Conservation (phyloP, 2,888 invertebrate genomes). For the Eristalis intricaria region DNA sequence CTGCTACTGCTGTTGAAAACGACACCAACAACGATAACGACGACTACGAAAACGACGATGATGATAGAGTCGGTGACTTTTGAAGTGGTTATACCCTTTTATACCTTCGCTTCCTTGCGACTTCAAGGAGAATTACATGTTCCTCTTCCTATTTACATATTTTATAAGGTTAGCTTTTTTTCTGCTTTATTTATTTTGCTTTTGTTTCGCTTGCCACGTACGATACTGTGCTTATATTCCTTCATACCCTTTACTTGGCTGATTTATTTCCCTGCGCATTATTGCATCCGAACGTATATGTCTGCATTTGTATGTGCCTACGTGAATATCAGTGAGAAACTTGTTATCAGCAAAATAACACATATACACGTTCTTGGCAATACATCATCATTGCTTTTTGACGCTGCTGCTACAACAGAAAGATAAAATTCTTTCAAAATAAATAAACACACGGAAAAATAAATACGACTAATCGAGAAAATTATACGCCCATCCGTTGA, state of each 20-base stretch:
- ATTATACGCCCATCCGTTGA: conserved; percentile 58
- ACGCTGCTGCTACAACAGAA: conserved; percentile 42
- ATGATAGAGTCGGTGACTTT: conserved; percentile 69
- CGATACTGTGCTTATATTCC: conserved; percentile 3
- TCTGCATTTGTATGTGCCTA: not conserved
- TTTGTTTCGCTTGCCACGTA: not conserved
- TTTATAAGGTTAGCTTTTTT: conserved; percentile 35
- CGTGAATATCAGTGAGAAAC: not conserved
- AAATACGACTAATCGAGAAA: conserved; percentile 54
- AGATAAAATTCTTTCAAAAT: conserved; percentile 68
- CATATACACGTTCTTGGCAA: conserved; percentile 34
- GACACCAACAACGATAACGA: conserved; percentile 25
- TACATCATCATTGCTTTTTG: conserved; percentile 47
- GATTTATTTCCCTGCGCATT: conserved; percentile 29
- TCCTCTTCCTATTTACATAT: conserved; percentile 68
- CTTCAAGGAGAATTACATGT: conserved; percentile 66
- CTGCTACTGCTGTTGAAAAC: conserved; percentile 15
- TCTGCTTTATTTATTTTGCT: not conserved
- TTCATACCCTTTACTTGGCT: conserved; percentile 14
- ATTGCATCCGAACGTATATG: conserved; percentile 30
- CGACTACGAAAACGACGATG: conserved; percentile 22
- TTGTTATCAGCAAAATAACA: conserved; percentile 29
- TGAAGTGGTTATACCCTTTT: conserved; percentile 71
- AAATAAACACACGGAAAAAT: conserved; percentile 59
- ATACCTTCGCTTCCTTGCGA: conserved; percentile 65